Conservation (phyloP, 2,797 vertebrate genomes). For the Chelonia mydas region DNA sequence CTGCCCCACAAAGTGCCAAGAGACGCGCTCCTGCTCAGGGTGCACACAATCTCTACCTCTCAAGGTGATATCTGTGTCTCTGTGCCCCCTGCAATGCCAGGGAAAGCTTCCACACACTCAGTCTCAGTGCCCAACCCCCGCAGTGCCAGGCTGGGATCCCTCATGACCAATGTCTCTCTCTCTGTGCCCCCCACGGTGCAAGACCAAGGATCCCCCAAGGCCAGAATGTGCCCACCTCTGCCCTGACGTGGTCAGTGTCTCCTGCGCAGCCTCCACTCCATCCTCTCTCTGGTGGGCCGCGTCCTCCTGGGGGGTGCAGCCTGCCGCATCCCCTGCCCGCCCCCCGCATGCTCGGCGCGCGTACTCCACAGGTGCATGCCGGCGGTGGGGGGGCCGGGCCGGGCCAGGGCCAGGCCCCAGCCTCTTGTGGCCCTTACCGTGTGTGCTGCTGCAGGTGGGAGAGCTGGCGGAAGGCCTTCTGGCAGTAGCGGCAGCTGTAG, state of each 20-base stretch:
- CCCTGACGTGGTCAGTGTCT: slow-evolving; percentile 73
- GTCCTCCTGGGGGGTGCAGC: slow-evolving; percentile 74
- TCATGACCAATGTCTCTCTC: slow-evolving; percentile 68
- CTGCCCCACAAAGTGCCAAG: neutral
- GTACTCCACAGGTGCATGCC: slow-evolving; percentile 84
- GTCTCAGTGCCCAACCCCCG: slow-evolving; percentile 35
- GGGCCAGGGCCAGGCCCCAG: slow-evolving; percentile 81
- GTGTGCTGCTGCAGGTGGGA: slow-evolving; percentile 99
- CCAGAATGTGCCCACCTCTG: slow-evolving; percentile 67
- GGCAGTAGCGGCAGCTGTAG: slow-evolving; percentile 95
- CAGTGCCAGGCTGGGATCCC: slow-evolving; percentile 44
- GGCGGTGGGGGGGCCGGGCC: slow-evolving; percentile 78
- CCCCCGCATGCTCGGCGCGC: slow-evolving; percentile 84
- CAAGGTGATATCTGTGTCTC: slow-evolving; percentile 15
- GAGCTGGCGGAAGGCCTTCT: slow-evolving; percentile 96
- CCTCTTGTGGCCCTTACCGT: slow-evolving; percentile 90
- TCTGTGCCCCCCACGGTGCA: slow-evolving; percentile 60
- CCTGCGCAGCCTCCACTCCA: slow-evolving; percentile 76
- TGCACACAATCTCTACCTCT: neutral
- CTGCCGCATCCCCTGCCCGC: slow-evolving; percentile 78
- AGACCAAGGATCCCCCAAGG: slow-evolving; percentile 66
- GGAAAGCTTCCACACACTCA: slow-evolving; percentile 68
- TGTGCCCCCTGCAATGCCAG: slow-evolving; percentile 58
- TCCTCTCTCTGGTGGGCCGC: slow-evolving; percentile 74
- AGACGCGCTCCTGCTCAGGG: slow-evolving; percentile 2